Evolutionary conservation across 2,113 vertebrate genomes (phyloP).

Genomic region (Fukomys damarensis): DNA sequence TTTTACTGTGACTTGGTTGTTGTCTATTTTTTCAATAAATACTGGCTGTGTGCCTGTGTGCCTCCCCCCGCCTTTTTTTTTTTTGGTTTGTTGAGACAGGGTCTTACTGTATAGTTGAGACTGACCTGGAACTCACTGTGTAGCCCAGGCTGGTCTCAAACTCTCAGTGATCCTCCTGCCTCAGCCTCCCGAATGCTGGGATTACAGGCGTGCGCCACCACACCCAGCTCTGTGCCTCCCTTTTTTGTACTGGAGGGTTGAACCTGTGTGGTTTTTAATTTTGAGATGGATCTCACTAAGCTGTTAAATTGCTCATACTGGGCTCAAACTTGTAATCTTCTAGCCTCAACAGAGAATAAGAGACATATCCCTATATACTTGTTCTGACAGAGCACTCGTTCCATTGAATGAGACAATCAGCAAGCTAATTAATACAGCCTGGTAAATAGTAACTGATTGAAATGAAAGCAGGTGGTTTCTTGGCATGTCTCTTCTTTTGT

Average conservation of each 20-base stretch:
- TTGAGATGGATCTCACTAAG: background rate
- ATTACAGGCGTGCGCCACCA: too few relatives aligned
- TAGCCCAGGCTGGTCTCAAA: too few relatives aligned
- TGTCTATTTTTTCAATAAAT: background rate
- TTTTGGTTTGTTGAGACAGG: too few relatives aligned
- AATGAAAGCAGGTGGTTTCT: slow-evolving; percentile 1
- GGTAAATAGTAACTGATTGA: slow-evolving; percentile 10
- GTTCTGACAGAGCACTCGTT: background rate
- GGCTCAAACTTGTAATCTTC: background rate
- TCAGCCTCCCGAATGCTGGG: too few relatives aligned
- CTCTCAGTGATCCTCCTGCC: too few relatives aligned
- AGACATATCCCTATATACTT: background rate
- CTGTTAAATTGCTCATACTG: background rate
- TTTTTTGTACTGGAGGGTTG: background rate
- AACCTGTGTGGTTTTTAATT: background rate
- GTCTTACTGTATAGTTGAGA: too few relatives aligned
- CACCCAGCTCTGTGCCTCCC: too few relatives aligned
- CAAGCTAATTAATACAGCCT: background rate
- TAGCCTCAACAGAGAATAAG: background rate
- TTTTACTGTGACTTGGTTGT: background rate
- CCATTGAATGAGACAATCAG: background rate
- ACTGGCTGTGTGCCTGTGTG: background rate
- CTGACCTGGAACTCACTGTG: too few relatives aligned
- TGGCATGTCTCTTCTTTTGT: background rate
- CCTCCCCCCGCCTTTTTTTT: too few relatives aligned